phyloP scores from a whole-genome alignment of 2,888 invertebrate genomes.

The Scaptomyza flava region DNA sequence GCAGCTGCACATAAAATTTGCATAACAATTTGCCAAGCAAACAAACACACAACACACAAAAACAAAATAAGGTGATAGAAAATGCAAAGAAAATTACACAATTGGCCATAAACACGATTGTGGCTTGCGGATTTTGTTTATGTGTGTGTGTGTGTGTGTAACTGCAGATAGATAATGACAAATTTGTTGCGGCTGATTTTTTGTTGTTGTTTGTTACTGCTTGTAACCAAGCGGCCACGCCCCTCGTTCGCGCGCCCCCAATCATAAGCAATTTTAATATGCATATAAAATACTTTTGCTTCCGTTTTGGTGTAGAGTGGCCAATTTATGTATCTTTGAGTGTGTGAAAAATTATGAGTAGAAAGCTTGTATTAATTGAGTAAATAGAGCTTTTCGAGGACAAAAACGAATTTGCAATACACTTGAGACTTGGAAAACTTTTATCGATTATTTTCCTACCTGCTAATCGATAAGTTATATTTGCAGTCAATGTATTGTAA shows the following conservation, averaged over 20 bases:
- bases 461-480: neutral
- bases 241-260: slow-evolving; percentile 23
- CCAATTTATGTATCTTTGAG: slow-evolving; percentile 32
- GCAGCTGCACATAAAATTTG: slow-evolving; percentile 53
- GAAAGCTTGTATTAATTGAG: slow-evolving; percentile 24
- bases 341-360: slow-evolving; percentile 45
- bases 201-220: neutral
- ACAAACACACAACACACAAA: slow-evolving; percentile 9
- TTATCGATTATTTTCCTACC: neutral
- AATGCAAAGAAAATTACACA: slow-evolving; percentile 68
- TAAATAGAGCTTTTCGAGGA: slow-evolving; percentile 1
- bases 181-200: slow-evolving; percentile 43
- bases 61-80: slow-evolving; percentile 32
- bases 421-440: neutral
- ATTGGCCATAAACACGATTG: slow-evolving; percentile 67
- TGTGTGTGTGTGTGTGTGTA: slow-evolving; percentile 4
- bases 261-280: slow-evolving; percentile 35
- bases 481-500: neutral
- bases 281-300: slow-evolving; percentile 45
- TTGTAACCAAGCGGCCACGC: slow-evolving; percentile 32
- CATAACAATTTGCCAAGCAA: slow-evolving; percentile 64
- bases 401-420: slow-evolving; percentile 15
- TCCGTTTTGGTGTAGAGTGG: slow-evolving; percentile 44
- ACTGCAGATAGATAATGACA: slow-evolving; percentile 44
- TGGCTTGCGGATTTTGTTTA: neutral